Evolutionary conservation across 2,113 vertebrate genomes (phyloP).

Genomic region (Pachyramphus minor): DNA sequence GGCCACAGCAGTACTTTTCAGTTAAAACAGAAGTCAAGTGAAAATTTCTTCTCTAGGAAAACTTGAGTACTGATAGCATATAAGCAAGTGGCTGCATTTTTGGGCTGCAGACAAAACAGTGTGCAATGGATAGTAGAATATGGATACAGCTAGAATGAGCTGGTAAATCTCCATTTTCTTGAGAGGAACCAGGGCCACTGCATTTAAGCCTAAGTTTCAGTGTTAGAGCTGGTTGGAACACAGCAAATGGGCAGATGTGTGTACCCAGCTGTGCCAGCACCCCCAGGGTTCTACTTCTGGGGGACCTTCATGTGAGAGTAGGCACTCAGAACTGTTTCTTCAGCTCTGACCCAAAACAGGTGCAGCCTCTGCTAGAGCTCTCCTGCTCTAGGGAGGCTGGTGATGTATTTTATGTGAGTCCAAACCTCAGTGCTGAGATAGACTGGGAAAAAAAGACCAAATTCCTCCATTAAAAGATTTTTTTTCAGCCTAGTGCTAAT

Average conservation of each 20-base stretch:
- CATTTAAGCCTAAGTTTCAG: background rate
- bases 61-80: background rate
- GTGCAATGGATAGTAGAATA: background rate
- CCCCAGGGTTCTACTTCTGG: fast-evolving
- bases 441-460: background rate
- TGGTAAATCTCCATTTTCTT: background rate
- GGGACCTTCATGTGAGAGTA: background rate
- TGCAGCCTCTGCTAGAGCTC: background rate
- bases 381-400: background rate
- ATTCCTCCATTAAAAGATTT: background rate
- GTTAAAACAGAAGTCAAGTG: background rate
- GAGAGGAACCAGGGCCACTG: background rate
- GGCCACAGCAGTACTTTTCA: background rate
- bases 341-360: background rate
- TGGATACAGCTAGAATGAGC: background rate
- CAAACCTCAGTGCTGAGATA: background rate
- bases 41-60: background rate
- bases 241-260: background rate
- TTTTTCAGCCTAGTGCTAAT: background rate
- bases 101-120: background rate
- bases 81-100: background rate
- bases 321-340: fast-evolving
- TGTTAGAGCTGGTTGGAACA: background rate
- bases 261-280: background rate
- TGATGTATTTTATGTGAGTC: background rate